Percentiles rank a stretch among this genome's conserved stretches.
Evolutionary conservation across 2,888 invertebrate species (phyloP).

Genomic region (Macaria liturata): DNA sequence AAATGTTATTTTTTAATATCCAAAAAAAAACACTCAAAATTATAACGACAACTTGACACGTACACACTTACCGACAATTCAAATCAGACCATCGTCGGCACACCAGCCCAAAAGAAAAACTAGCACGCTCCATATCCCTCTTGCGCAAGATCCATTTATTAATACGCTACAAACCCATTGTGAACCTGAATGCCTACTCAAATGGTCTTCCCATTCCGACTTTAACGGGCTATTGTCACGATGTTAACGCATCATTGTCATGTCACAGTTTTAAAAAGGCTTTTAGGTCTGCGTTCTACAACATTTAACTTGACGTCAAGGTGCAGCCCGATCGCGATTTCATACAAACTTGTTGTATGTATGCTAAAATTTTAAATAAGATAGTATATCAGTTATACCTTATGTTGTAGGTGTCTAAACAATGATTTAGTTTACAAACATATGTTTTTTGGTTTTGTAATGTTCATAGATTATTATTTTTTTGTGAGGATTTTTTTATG

Average conservation of each 20-base stretch:
- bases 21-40: no score
- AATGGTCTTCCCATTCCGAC: conserved; percentile 64
- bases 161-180: conserved; percentile 34
- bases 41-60: no score
- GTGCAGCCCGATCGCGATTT: no score
- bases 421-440: no score
- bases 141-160: conserved; percentile 34
- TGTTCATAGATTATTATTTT: no score
- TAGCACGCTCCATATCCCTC: conserved; percentile 19
- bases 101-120: conserved; percentile 14
- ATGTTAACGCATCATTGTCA: conserved; percentile 77
- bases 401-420: no score
- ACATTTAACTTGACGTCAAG: conserved; percentile 13
- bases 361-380: background rate
- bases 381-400: no score
- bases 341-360: no score
- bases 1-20: no score
- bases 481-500: no score
- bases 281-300: conserved; percentile 40
- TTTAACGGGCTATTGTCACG: conserved; percentile 68
- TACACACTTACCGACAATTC: background rate
- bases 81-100: conserved; percentile 9
- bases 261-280: conserved; percentile 71
- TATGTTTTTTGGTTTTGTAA: no score
- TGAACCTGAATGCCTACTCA: conserved; percentile 35